Conservation (phyloP, 2,797 vertebrate genomes). For the Pangasius krempfi region DNA sequence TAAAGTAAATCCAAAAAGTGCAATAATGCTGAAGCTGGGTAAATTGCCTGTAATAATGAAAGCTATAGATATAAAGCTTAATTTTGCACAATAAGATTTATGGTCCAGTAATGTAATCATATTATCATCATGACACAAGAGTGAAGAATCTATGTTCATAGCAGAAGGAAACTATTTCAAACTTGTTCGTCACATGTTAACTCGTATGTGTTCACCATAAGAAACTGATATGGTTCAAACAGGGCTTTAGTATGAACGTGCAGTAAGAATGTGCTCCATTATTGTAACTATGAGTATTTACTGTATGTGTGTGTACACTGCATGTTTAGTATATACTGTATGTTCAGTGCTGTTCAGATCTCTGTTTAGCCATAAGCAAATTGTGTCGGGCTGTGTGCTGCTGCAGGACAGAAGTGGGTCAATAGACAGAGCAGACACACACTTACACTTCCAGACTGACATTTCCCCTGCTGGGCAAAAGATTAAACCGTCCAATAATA, state of each 20-base stretch:
- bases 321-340: not conserved
- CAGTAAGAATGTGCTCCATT: not conserved
- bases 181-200: not conserved
- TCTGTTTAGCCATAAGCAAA: not conserved
- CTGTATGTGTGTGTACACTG: not conserved
- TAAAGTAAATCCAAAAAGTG: not conserved
- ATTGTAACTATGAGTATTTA: not conserved
- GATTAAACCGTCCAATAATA: slow-evolving; percentile 34
- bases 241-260: not conserved
- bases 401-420: slow-evolving; percentile 62
- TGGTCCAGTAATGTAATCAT: not conserved
- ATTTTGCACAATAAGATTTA: not conserved
- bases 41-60: not conserved
- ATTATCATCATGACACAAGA: not conserved
- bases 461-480: slow-evolving; percentile 37
- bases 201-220: not conserved
- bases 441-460: slow-evolving; percentile 32
- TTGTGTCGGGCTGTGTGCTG: not conserved
- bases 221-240: not conserved
- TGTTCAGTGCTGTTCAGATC: not conserved
- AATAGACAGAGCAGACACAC: slow-evolving; percentile 44
- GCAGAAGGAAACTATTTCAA: not conserved
- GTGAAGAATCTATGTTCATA: not conserved
- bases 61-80: not conserved
- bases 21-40: not conserved